Base-by-base conservation (phyloP, 2,888 invertebrate species). In the Nomada fucata region DNA sequence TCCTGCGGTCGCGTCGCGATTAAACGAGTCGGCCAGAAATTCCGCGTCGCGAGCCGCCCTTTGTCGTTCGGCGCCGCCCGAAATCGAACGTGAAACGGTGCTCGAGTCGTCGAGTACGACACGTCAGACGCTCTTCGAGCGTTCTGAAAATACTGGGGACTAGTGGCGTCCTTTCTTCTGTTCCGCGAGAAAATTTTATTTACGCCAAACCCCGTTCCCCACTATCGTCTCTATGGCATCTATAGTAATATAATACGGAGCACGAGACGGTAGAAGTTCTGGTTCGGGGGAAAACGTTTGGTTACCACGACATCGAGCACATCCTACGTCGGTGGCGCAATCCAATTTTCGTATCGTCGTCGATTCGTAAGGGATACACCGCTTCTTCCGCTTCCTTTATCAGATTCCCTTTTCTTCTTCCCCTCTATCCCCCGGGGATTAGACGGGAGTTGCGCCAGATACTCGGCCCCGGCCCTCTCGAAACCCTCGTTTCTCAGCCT, bases 291-390 rank as follows among this genome's bases (percentile, higher is more conserved):
- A 42, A 52, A 79, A 55, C 68, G 73, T 65, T 61, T 60, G 52
- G 61, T 64, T 36, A 60, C 74, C 50, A 20, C 42, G 64, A 57
- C 68, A 61, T 63, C 70, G 70, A 78, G 59, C 20, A 61, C 61
- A 42, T 71, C 59, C 76, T 42, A 69, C 47, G 67, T 55, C 69
- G 29, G 44, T 63, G 74, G 75, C 70, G 63, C 82, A 73, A 86
- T 86, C 63, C 74, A 72, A 75, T 86, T 86, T 85, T 79, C 79
- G 76, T 76, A 80, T 85, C 78, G 78, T 53, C 73, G 64, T 76
- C 81, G 76, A 71, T 68, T 76, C 74, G 71, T 79, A 85, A 85
- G 61, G 74, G 72, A 86, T 64, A 67, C 71, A 57, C 60, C 50
- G 36, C 50, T 52, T 26, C 9, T 55, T 55, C 61, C 55, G 13